Conservation (phyloP, 2,888 invertebrate species). For the Parascotia fuliginaria region DNA sequence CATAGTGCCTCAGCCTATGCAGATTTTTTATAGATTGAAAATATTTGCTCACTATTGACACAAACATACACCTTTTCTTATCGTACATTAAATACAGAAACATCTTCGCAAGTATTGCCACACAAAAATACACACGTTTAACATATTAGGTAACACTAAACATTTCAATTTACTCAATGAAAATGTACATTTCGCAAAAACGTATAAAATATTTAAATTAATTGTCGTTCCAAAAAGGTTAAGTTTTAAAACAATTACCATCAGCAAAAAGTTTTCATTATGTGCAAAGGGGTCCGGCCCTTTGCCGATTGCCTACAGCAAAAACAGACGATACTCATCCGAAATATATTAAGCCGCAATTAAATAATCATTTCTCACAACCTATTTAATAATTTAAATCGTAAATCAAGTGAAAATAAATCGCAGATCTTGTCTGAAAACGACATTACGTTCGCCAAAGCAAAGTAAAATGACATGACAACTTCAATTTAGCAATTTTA, state of each 20-base stretch:
- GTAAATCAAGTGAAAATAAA: constrained; percentile 39
- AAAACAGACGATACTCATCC: constrained; percentile 12
- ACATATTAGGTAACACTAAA: background rate
- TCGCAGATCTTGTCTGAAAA: constrained; percentile 14
- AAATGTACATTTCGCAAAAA: background rate
- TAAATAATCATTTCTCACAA: constrained; percentile 38
- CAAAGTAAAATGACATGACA: no score
- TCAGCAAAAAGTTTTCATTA: background rate
- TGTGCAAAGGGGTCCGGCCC: constrained; percentile 22
- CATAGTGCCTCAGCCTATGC: no score
- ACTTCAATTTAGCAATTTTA: no score
- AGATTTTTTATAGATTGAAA: no score
- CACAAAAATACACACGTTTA: no score
- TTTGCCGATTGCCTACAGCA: constrained; percentile 11
- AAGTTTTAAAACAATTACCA: constrained; percentile 1
- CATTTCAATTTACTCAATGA: constrained; percentile 2
- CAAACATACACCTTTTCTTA: no score
- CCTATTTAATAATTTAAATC: constrained; percentile 29
- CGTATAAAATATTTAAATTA: background rate
- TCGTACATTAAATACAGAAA: no score
- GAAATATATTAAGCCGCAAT: constrained; percentile 31
- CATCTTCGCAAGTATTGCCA: no score
- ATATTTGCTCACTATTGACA: no score
- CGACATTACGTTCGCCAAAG: no score
- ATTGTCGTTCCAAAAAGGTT: background rate